Percentiles rank a stretch among this genome's conserved stretches.
phyloP scores from a whole-genome alignment of 1,140 invertebrate genomes.

The Diabrotica virgifera region DNA sequence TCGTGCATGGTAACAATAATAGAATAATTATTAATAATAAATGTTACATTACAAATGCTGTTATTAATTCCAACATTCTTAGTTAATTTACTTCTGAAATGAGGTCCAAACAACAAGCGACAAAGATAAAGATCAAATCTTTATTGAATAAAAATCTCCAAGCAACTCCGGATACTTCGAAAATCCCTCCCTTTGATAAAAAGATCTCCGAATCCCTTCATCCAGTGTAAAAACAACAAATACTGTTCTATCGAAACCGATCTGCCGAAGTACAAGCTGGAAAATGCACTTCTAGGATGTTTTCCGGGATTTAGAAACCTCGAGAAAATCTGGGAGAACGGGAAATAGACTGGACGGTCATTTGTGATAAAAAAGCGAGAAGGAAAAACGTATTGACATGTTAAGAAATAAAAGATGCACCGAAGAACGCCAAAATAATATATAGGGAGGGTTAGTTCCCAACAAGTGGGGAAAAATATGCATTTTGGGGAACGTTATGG shows the following conservation, averaged over 20 bases:
- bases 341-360: slow-evolving; percentile 5
- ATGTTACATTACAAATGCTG: background rate
- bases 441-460: background rate
- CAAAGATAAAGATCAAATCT: slow-evolving; percentile 2
- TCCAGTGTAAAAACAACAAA: slow-evolving; percentile 21
- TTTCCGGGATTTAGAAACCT: background rate
- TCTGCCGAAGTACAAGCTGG: slow-evolving; percentile 19
- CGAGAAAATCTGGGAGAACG: background rate
- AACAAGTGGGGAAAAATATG: background rate
- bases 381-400: background rate
- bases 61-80: background rate
- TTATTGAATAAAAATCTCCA: background rate
- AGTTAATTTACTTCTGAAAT: background rate
- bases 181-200: slow-evolving; percentile 6
- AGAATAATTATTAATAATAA: background rate
- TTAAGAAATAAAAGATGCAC: slow-evolving; percentile 4
- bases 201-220: slow-evolving; percentile 6
- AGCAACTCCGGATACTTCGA: background rate
- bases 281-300: slow-evolving; percentile 14
- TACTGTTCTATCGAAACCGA: slow-evolving; percentile 15
- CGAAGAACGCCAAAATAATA: background rate
- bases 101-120: background rate
- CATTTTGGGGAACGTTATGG: background rate
- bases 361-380: background rate
- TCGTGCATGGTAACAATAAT: slow-evolving; percentile 1